Conservation (phyloP, 1,140 invertebrate genomes). For the Formica exsecta region DNA sequence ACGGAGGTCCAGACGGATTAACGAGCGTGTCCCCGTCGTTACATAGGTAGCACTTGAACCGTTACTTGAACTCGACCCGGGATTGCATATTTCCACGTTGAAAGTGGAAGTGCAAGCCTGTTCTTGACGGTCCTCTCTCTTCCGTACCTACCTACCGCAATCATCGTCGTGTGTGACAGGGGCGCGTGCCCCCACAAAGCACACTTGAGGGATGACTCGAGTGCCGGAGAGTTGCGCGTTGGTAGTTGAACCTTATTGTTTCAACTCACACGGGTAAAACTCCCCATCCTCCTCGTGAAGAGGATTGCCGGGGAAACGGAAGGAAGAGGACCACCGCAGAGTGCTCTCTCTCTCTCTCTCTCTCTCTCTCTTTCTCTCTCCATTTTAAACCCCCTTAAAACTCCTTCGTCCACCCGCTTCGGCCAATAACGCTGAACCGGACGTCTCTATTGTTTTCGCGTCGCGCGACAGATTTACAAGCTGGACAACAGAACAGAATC, state of each 20-base stretch:
- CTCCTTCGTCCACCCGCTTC: slow-evolving; percentile 40
- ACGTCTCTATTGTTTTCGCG: slow-evolving; percentile 61
- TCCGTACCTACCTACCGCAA: slow-evolving; percentile 77
- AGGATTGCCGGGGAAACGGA: slow-evolving; percentile 48
- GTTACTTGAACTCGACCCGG: slow-evolving; percentile 46
- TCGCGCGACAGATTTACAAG: slow-evolving; percentile 43
- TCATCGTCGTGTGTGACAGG: slow-evolving; percentile 73
- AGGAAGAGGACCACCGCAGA: slow-evolving; percentile 71
- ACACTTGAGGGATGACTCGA: slow-evolving; percentile 82
- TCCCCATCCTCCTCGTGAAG: slow-evolving; percentile 64
- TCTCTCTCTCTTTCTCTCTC: slow-evolving; percentile 38
- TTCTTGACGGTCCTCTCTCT: slow-evolving; percentile 33
- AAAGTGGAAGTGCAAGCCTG: slow-evolving; percentile 37
- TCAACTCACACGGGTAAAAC: slow-evolving; percentile 72
- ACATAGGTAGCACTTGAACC: background rate
- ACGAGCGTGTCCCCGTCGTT: background rate
- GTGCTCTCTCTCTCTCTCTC: background rate
- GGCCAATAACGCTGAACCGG: slow-evolving; percentile 61
- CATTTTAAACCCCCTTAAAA: slow-evolving; percentile 65
- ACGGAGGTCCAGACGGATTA: background rate
- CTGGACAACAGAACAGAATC: slow-evolving; percentile 37
- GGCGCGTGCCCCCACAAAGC: slow-evolving; percentile 84
- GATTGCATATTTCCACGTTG: slow-evolving; percentile 30
- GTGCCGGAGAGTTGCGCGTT: slow-evolving; percentile 73
- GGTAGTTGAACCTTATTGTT: slow-evolving; percentile 83